Evolutionary conservation across 2,797 vertebrate genomes (phyloP).

Genomic region (Hozukius guyotensis): DNA sequence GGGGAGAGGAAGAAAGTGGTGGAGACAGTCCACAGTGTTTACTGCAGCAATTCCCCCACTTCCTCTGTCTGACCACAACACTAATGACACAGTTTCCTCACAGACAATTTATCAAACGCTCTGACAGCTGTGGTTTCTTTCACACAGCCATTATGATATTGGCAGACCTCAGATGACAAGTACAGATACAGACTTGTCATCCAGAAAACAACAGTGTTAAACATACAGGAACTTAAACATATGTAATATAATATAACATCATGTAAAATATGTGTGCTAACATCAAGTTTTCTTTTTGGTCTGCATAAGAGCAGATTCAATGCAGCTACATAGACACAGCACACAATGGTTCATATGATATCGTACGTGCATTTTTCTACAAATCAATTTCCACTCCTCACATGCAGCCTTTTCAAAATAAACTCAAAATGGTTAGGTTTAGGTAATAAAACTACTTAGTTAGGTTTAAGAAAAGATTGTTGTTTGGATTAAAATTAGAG

Average conservation of each 20-base stretch:
- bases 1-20: constrained; percentile 46
- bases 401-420: too few relatives aligned
- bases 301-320: neutral
- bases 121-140: constrained; percentile 41
- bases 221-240: neutral
- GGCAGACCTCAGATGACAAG: constrained; percentile 6
- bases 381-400: too few relatives aligned
- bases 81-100: constrained; percentile 58
- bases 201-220: neutral
- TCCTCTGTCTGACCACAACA: constrained; percentile 60
- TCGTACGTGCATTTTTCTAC: too few relatives aligned
- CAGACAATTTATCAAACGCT: constrained; percentile 43
- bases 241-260: too few relatives aligned
- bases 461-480: too few relatives aligned
- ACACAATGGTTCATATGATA: neutral
- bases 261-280: neutral
- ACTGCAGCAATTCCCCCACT: constrained; percentile 62
- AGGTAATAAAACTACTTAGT: too few relatives aligned
- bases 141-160: constrained; percentile 17
- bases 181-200: neutral
- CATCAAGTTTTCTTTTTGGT: neutral
- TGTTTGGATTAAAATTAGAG: too few relatives aligned
- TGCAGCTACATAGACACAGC: neutral
- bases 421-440: too few relatives aligned
- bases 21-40: constrained; percentile 63